These are phyloP conservation scores for Carabus problematicus DNA, from an alignment of 2,888 invertebrate genomes.

Conservation along the genomic window DNA sequence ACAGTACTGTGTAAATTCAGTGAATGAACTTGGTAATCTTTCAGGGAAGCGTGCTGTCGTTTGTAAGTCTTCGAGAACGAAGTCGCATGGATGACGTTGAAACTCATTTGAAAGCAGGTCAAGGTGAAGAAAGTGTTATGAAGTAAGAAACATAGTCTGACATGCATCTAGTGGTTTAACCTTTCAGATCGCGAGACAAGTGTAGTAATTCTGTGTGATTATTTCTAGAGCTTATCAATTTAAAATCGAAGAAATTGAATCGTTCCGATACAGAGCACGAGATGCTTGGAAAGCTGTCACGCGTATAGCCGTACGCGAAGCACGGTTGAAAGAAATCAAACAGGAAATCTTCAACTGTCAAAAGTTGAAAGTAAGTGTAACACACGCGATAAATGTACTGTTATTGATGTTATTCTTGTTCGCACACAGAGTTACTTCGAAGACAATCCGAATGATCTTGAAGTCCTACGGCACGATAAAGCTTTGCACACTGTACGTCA, in stretches of 20 bases:
- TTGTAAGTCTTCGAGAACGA: conserved; percentile 83
- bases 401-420: conserved; percentile 46
- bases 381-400: not conserved
- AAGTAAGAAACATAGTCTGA: conserved; percentile 62
- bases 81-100: conserved; percentile 78
- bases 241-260: conserved; percentile 93
- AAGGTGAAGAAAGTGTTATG: conserved; percentile 68
- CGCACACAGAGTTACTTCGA: conserved; percentile 89
- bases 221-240: conserved; percentile 85
- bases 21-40: conserved; percentile 46
- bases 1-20: too few species aligned
- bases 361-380: conserved; percentile 75
- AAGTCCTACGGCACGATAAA: conserved; percentile 84
- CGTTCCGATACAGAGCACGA: conserved; percentile 91
- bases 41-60: conserved; percentile 85
- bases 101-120: conserved; percentile 71
- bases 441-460: conserved; percentile 87
- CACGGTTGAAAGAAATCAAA: conserved; percentile 94
- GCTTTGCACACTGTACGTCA: conserved; percentile 83
- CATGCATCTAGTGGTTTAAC: conserved; percentile 9
- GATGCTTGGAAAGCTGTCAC: conserved; percentile 97
- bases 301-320: conserved; percentile 90
- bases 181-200: conserved; percentile 35
- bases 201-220: conserved; percentile 44
- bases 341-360: conserved; percentile 91